Evolutionary conservation across 2,113 vertebrate genomes (phyloP), one percentile per base, ranked within the genome.

Genomic region (Rissa tridactyla): DNA sequence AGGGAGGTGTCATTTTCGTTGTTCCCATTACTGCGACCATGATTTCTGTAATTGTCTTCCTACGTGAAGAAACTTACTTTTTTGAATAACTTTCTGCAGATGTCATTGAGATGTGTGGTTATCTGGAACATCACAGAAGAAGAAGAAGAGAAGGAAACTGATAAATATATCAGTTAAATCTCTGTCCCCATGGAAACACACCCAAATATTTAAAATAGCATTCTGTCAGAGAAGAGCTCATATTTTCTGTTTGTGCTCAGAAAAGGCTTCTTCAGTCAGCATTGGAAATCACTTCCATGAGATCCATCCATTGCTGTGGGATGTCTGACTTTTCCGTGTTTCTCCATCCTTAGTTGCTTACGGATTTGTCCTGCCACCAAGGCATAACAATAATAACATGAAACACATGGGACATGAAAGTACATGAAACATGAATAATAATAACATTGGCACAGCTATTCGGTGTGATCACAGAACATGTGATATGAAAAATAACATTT

Each of bases 151-250:
- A 96, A 86, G 36, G 46, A 94, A 89, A 82, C 42, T 95, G 49
- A 77, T 92, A 97, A 94, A 94, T 87, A 76, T 16, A 86, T 32
- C 58, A 60, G 49, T 76, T 95, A 69, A 77, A 87, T 92, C 54
- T 62, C 78, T 94, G 62, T 95, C 86, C 66, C 89, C 84, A 77
- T 90, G 89, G 92, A 91, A 96, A 95, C 75, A 44, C 38, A 82
- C 84, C 42, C 90, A 94, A 94, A 94, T 94, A 93, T 92, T 96
- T 96, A 72, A 91, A 96, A 82, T 62, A 92, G 58, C 89, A 30
- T 92, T 94, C 57, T 93, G 38, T 87, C 62, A 80, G 55, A 82
- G 72, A 73, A 82, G 73, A 83, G 29, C n/a, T 92, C 65, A 34
- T 81, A 44, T n/a, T 84, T 93, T 94, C 70, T 85, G 76, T 96